Base-by-base conservation (phyloP, 2,888 invertebrate species). In the Diaphora mendica region DNA sequence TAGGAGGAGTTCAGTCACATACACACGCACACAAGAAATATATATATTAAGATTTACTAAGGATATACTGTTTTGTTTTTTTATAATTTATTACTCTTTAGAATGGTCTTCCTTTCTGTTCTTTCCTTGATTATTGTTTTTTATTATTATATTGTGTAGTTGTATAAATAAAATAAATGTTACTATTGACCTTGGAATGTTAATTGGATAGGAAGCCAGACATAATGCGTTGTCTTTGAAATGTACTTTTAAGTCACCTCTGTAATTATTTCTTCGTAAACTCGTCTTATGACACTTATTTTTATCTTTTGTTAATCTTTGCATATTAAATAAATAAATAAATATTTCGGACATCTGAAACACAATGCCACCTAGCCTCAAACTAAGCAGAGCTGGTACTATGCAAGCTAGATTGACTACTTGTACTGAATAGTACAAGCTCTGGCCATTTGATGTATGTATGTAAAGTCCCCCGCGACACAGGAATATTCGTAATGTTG, bases 231-330 rank as follows among this genome's bases (percentile, higher is more conserved):
- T 67, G 67, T 67, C 48, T 48, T 67, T 33, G 30, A 48, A 67
- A 67, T 67, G 11, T 13, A 67, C 48, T 48, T 62, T 30, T 3
- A 67, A 48, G 67, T 48, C 67, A 67, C 67, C 48, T 67, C 23
- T 48, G 48, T 33, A 48, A 67, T 48, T 11, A 67, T 11, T 11
- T 26, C 20, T 67, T 67, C 8, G 48, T 67, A 33, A 48, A 11
- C 3, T 48, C 20, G 17, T 48, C 23, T 23, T 48, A 30, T 5
- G 8, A 5, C 17, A 48, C 30, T 67, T 30, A 26, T 26, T 20
- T 26, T 30, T 30, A 13, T 44, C 4, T 44, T 67, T 30, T 67
- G 30, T 44, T 26, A 44, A 48, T 48, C 44, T 15, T 15, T 44
- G 15, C 17, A 44, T 15, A 44, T 15, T 4, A 44, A 42, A 42